Percentiles rank a stretch among this genome's conserved stretches.
These are phyloP conservation scores for Temnothorax nylanderi DNA, from an alignment of 1,140 invertebrate genomes.

Conservation along the genomic window DNA sequence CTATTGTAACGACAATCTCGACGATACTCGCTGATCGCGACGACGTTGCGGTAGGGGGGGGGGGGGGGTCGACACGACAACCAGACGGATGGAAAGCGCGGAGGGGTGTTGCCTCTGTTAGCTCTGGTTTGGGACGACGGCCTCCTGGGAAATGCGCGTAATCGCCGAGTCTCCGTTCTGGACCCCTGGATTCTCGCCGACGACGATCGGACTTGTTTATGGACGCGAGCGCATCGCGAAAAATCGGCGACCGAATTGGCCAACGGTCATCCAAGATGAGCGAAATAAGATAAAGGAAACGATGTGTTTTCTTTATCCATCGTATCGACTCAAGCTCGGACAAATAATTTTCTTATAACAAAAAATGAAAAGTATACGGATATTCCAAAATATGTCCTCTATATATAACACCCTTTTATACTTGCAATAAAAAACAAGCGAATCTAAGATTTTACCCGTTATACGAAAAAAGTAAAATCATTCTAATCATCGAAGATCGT, in stretches of 20 bases:
- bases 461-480: background rate
- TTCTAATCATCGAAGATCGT: background rate
- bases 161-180: slow-evolving; percentile 81
- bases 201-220: slow-evolving; percentile 79
- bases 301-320: background rate
- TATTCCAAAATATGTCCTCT: background rate
- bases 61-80: slow-evolving; percentile 31
- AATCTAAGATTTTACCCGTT: background rate
- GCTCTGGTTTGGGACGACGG: slow-evolving; percentile 73
- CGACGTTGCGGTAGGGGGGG: slow-evolving; percentile 36
- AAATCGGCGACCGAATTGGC: slow-evolving; percentile 24
- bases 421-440: background rate
- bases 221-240: slow-evolving; percentile 48
- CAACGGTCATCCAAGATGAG: background rate
- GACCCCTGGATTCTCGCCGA: slow-evolving; percentile 74
- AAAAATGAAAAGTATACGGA: background rate
- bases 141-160: slow-evolving; percentile 84
- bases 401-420: background rate
- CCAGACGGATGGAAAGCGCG: slow-evolving; percentile 15
- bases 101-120: slow-evolving; percentile 61
- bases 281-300: background rate
- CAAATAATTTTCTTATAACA: background rate
- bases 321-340: background rate
- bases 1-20: slow-evolving; percentile 57
- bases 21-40: slow-evolving; percentile 62